Conservation (phyloP, 2,113 vertebrate species). For the Rhinogobius similis region DNA sequence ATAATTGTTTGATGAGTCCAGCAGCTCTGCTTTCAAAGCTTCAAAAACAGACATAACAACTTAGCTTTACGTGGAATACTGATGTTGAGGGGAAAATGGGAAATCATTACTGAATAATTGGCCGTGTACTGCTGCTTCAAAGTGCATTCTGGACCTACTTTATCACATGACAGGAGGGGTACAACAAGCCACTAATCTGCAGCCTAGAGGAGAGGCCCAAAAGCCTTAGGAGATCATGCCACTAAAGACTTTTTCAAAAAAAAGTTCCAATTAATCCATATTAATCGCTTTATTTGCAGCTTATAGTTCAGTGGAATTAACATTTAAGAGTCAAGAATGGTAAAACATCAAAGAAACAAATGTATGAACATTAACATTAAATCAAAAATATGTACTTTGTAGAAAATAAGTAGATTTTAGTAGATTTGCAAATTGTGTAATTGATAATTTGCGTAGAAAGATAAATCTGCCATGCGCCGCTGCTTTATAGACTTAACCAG, state of each 20-base stretch:
- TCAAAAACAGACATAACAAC: too few species aligned
- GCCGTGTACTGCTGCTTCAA: slow-evolving; percentile 2
- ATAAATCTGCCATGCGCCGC: slow-evolving; percentile 8
- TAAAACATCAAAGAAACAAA: slow-evolving; percentile 10
- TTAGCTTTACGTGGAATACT: too few species aligned
- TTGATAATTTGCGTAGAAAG: slow-evolving; percentile 46
- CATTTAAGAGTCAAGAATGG: background rate
- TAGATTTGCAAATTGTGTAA: slow-evolving; percentile 1
- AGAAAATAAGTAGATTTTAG: background rate
- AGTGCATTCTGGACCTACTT: slow-evolving; percentile 32
- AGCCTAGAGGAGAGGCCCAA: slow-evolving; percentile 23
- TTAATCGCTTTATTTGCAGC: slow-evolving; percentile 43
- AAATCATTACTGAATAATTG: background rate
- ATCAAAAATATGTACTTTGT: background rate
- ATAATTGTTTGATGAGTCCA: too few species aligned
- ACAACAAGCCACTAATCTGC: slow-evolving; percentile 26
- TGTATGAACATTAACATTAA: background rate
- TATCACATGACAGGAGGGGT: slow-evolving; percentile 31
- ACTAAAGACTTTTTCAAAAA: slow-evolving; percentile 2
- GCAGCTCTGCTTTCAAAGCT: too few species aligned
- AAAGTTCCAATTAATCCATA: slow-evolving; percentile 42
- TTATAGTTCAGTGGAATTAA: slow-evolving; percentile 9
- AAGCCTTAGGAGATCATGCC: slow-evolving; percentile 27
- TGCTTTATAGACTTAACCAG: slow-evolving; percentile 32
- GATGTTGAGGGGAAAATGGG: too few species aligned